These are phyloP conservation scores for Drosophila ezoana DNA, from an alignment of 2,888 invertebrate genomes.

Conservation along the genomic window DNA sequence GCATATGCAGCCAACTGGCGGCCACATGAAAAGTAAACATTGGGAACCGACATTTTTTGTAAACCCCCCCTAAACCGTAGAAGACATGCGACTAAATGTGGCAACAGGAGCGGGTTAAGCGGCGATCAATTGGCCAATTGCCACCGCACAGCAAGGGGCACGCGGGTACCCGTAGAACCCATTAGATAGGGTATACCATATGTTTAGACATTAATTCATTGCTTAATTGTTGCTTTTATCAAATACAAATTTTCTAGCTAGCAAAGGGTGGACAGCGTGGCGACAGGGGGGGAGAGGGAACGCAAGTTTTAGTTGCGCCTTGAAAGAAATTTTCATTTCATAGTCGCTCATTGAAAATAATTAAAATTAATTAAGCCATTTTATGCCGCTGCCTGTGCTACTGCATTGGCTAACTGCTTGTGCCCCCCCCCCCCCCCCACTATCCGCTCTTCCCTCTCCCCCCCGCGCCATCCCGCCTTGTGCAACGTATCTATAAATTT, in stretches of 20 bases:
- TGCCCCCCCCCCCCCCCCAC: not conserved
- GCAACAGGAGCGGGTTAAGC: slow-evolving; percentile 69
- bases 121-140: slow-evolving; percentile 54
- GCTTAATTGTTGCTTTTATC: slow-evolving; percentile 77
- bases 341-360: slow-evolving; percentile 80
- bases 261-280: not conserved
- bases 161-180: slow-evolving; percentile 68
- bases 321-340: slow-evolving; percentile 73
- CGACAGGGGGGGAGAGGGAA: not conserved
- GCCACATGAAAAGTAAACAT: slow-evolving; percentile 51
- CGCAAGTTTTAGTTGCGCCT: slow-evolving; percentile 69
- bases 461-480: slow-evolving; percentile 28
- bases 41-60: slow-evolving; percentile 33
- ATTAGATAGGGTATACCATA: slow-evolving; percentile 53
- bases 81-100: slow-evolving; percentile 40
- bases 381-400: slow-evolving; percentile 43
- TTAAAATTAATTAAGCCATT: slow-evolving; percentile 80
- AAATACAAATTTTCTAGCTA: slow-evolving; percentile 52
- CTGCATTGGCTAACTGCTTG: slow-evolving; percentile 57
- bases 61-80: not conserved
- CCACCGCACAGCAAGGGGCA: slow-evolving; percentile 23
- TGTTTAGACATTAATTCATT: slow-evolving; percentile 69
- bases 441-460: not conserved
- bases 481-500: slow-evolving; percentile 74
- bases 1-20: slow-evolving; percentile 65